A percentile compares a stretch with the other conserved stretches of the same genome.
Evolutionary conservation across 2,888 invertebrate genomes (phyloP).

Genomic region (Monopis laevigella): DNA sequence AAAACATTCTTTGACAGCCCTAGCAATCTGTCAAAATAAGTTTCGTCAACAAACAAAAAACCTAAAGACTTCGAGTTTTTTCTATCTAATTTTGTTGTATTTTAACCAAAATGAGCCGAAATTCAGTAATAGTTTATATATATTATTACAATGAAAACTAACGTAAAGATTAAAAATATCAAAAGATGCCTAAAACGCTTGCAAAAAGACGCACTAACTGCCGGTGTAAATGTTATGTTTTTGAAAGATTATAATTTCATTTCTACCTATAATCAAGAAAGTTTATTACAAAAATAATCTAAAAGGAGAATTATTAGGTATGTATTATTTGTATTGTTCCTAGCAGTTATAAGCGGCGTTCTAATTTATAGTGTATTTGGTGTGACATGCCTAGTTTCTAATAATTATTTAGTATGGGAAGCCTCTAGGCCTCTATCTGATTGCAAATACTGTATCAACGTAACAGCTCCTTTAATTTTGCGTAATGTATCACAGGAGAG

Average conservation of each 20-base stretch:
- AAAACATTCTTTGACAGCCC: no score
- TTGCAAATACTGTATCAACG: slow-evolving; percentile 79
- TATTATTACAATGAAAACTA: slow-evolving; percentile 9
- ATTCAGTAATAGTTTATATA: no score
- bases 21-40: no score
- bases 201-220: slow-evolving; percentile 36
- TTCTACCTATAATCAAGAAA: slow-evolving; percentile 28
- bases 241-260: slow-evolving; percentile 35
- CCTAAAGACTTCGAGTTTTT: no score
- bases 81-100: no score
- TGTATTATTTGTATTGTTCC: slow-evolving; percentile 27
- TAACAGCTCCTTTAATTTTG: slow-evolving; percentile 73
- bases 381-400: slow-evolving; percentile 80
- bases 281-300: slow-evolving; percentile 21
- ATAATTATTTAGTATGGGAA: slow-evolving; percentile 89
- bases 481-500: slow-evolving; percentile 73
- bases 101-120: no score
- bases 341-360: slow-evolving; percentile 30
- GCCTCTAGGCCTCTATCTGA: slow-evolving; percentile 84
- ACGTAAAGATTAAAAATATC: slow-evolving; percentile 17
- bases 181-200: slow-evolving; percentile 27
- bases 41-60: no score
- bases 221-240: slow-evolving; percentile 30
- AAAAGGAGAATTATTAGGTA: slow-evolving; percentile 29
- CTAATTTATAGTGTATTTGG: slow-evolving; percentile 50